phyloP scores from a whole-genome alignment of 2,888 invertebrate species.

The Cataglyphis livida region DNA sequence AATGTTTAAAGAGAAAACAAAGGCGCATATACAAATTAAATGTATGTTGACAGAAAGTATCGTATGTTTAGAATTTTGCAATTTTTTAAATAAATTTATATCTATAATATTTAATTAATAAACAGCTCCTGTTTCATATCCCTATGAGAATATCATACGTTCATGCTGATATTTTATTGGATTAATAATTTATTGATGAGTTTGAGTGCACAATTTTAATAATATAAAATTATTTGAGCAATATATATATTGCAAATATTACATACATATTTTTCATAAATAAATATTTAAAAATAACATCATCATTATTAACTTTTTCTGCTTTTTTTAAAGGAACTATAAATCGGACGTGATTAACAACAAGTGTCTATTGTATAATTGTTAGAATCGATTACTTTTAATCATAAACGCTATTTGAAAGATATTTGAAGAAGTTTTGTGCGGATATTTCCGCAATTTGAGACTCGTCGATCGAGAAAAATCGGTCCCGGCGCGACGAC shows the following conservation, averaged over 20 bases:
- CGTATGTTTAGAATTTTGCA: not conserved
- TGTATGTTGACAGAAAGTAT: not conserved
- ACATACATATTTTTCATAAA: not conserved
- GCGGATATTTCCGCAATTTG: conserved; percentile 32
- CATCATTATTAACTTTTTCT: not conserved
- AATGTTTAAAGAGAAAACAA: not conserved
- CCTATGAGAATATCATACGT: not conserved
- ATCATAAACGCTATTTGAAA: not conserved
- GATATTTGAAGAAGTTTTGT: not conserved
- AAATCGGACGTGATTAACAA: not conserved
- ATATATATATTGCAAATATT: not conserved
- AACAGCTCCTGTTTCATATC: not conserved
- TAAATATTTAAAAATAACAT: not conserved
- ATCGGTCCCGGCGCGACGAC: conserved; percentile 31
- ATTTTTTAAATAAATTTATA: not conserved
- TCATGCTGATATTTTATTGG: not conserved
- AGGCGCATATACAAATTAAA: not conserved
- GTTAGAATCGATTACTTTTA: not conserved
- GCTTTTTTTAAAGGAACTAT: not conserved
- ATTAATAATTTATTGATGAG: conserved; percentile 5
- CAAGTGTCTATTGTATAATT: not conserved
- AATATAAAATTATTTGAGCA: not conserved
- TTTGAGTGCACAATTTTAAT: not conserved
- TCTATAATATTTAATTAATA: not conserved
- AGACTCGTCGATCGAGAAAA: conserved; percentile 6